These are phyloP conservation scores for Hoplodrina ambigua DNA, from an alignment of 2,888 invertebrate species.

Conservation along the genomic window DNA sequence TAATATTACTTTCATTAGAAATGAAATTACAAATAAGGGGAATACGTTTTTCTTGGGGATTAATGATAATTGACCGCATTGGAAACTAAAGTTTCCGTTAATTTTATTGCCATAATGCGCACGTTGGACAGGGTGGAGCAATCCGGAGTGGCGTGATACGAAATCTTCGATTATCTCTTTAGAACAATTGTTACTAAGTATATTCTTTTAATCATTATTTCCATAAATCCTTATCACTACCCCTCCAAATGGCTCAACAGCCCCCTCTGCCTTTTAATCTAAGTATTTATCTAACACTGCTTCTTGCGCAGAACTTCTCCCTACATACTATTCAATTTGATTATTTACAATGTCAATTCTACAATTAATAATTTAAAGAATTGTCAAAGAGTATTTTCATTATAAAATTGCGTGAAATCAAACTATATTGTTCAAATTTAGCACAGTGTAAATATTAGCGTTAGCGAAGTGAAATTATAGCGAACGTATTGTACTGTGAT, in stretches of 20 bases:
- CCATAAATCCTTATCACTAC: neutral
- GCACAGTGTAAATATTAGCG: constrained; percentile 60
- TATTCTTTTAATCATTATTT: constrained; percentile 11
- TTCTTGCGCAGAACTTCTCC: constrained; percentile 32
- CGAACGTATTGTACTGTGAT: constrained; percentile 70
- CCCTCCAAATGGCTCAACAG: neutral
- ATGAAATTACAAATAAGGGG: constrained; percentile 56
- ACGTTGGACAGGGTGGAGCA: constrained; percentile 5
- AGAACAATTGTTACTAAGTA: neutral
- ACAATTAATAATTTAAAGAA: constrained; percentile 59
- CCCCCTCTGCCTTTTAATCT: constrained; percentile 7
- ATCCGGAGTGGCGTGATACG: neutral
- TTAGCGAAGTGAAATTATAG: constrained; percentile 69
- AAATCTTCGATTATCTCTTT: neutral
- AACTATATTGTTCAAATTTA: constrained; percentile 51
- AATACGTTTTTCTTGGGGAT: constrained; percentile 61
- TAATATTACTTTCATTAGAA: constrained; percentile 48
- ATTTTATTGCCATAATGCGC: constrained; percentile 68
- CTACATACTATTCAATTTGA: constrained; percentile 62
- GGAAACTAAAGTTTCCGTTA: constrained; percentile 60
- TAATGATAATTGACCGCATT: constrained; percentile 70
- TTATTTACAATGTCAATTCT: constrained; percentile 65
- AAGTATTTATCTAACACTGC: constrained; percentile 18
- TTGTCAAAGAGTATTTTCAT: constrained; percentile 51
- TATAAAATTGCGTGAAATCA: constrained; percentile 43